Percentiles rank a stretch among this genome's conserved stretches.
Evolutionary conservation across 2,888 invertebrate genomes (phyloP).

Genomic region (Napeogenes inachia): DNA sequence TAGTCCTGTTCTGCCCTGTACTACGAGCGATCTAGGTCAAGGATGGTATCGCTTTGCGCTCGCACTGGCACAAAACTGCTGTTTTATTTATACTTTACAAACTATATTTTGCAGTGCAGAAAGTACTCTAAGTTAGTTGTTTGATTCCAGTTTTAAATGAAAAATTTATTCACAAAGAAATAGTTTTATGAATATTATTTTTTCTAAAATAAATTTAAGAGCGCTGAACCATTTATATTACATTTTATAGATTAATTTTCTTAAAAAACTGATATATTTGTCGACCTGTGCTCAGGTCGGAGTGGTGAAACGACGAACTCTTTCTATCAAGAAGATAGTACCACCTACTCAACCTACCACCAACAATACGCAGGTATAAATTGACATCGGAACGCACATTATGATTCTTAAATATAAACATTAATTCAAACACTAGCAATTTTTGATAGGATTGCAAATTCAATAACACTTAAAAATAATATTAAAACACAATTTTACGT

Average conservation of each 20-base stretch:
- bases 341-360: constrained; percentile 62
- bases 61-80: constrained; percentile 1
- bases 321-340: constrained; percentile 74
- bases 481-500: too few relatives aligned
- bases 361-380: constrained; percentile 55
- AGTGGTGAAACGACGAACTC: constrained; percentile 67
- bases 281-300: constrained; percentile 47
- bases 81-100: neutral
- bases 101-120: neutral
- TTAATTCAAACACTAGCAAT: too few relatives aligned
- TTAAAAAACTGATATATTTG: neutral
- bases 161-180: neutral
- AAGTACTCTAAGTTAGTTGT: neutral
- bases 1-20: neutral
- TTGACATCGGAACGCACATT: neutral
- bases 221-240: too few relatives aligned
- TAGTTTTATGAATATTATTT: too few relatives aligned
- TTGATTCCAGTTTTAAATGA: neutral
- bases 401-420: too few relatives aligned
- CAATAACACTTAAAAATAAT: too few relatives aligned
- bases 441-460: too few relatives aligned
- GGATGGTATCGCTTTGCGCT: constrained; percentile 2
- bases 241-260: too few relatives aligned
- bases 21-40: neutral
- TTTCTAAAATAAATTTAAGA: too few relatives aligned